A percentile compares a stretch with the other conserved stretches of the same genome.
Evolutionary conservation across 2,113 vertebrate genomes (phyloP).

Genomic region (Hyla sarda): DNA sequence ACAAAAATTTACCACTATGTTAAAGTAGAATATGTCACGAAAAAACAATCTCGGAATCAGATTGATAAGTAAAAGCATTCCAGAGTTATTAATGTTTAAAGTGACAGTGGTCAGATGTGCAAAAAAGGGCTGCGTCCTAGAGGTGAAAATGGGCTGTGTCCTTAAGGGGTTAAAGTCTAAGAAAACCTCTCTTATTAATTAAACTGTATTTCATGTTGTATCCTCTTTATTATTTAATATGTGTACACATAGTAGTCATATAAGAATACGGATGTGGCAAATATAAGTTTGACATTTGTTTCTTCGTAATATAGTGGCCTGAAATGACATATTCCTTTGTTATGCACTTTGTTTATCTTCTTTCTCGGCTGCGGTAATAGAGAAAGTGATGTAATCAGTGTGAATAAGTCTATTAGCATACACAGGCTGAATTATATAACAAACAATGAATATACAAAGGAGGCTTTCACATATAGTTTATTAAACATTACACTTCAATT

Average conservation of each 20-base stretch:
- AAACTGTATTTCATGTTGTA: neutral
- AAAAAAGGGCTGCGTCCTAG: too few relatives aligned
- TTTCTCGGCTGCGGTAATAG: conserved; percentile 3
- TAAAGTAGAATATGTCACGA: too few relatives aligned
- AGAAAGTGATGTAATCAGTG: conserved; percentile 14
- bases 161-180: too few relatives aligned
- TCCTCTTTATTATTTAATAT: neutral
- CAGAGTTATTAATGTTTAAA: too few relatives aligned
- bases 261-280: neutral
- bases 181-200: too few relatives aligned
- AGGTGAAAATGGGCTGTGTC: too few relatives aligned
- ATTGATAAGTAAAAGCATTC: too few relatives aligned
- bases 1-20: too few relatives aligned
- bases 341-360: neutral
- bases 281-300: neutral
- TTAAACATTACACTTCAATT: neutral
- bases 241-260: neutral
- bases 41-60: too few relatives aligned
- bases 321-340: neutral
- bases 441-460: conserved; percentile 17
- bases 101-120: too few relatives aligned
- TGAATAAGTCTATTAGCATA: conserved; percentile 23
- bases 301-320: neutral
- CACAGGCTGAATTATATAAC: conserved; percentile 26
- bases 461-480: neutral